These are phyloP conservation scores for Perizoma affinitatum DNA, from an alignment of 2,888 invertebrate species.

Conservation along the genomic window DNA sequence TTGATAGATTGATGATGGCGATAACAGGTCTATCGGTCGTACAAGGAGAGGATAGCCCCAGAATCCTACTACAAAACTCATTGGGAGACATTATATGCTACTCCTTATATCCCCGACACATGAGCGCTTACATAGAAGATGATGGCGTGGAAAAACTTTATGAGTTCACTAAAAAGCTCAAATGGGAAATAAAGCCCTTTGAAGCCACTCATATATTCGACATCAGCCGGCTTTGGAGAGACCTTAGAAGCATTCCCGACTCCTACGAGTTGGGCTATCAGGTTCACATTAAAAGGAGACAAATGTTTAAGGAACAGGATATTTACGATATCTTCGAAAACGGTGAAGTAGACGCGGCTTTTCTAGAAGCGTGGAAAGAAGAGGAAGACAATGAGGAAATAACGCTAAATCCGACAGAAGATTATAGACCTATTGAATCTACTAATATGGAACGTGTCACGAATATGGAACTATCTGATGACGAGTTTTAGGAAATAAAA, in stretches of 20 bases:
- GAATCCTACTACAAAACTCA: constrained; percentile 67
- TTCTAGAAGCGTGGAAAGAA: constrained; percentile 65
- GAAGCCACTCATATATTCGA: constrained; percentile 59
- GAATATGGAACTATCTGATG: constrained; percentile 23
- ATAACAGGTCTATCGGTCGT: constrained; percentile 61
- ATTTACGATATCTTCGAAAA: constrained; percentile 60
- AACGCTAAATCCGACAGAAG: constrained; percentile 27
- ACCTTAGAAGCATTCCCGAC: constrained; percentile 59
- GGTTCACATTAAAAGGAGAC: constrained; percentile 13
- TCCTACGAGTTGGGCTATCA: constrained; percentile 49
- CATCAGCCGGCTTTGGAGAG: constrained; percentile 58
- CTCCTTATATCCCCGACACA: constrained; percentile 59
- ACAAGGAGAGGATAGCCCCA: constrained; percentile 58
- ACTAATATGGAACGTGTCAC: constrained; percentile 5
- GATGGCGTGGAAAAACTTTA: constrained; percentile 57
- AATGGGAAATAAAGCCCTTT: constrained; percentile 48
- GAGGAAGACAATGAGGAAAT: constrained; percentile 34
- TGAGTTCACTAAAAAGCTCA: constrained; percentile 63
- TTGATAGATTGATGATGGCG: constrained; percentile 58
- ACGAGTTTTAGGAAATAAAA: constrained; percentile 52
- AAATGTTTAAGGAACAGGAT: constrained; percentile 60
- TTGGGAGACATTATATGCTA: constrained; percentile 73
- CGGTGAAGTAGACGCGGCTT: constrained; percentile 61
- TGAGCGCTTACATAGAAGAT: constrained; percentile 61
- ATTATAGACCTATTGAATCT: not conserved